Evolutionary conservation across 2,888 invertebrate genomes (phyloP).

Genomic region (Ceramica pisi): DNA sequence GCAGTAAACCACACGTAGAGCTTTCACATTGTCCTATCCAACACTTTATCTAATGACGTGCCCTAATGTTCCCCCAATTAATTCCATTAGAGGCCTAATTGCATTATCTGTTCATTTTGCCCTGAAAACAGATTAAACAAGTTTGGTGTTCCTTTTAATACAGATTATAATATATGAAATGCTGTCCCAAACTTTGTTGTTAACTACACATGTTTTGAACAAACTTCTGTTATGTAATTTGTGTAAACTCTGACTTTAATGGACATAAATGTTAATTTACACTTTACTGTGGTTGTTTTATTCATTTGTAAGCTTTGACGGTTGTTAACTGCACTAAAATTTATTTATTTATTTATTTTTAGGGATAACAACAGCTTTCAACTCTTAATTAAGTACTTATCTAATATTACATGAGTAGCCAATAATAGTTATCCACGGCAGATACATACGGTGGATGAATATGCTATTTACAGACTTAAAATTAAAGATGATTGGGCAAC

Average conservation of each 20-base stretch:
- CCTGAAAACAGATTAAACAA: slow-evolving; percentile 57
- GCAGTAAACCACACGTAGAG: slow-evolving; percentile 5
- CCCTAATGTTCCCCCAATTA: slow-evolving; percentile 63
- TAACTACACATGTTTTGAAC: slow-evolving; percentile 33
- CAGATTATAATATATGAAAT: slow-evolving; percentile 50
- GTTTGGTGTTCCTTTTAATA: slow-evolving; percentile 48
- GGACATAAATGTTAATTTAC: slow-evolving; percentile 47
- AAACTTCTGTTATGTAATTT: slow-evolving; percentile 35
- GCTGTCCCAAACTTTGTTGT: slow-evolving; percentile 48
- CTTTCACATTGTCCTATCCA: slow-evolving; percentile 52
- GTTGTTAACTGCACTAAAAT: slow-evolving; percentile 6
- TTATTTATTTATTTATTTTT: too few species aligned
- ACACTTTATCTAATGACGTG: slow-evolving; percentile 63
- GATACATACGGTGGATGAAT: too few species aligned
- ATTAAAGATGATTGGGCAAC: too few species aligned
- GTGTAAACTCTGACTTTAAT: slow-evolving; percentile 23
- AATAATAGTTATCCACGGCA: too few species aligned
- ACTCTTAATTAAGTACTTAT: too few species aligned
- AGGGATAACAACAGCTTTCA: too few species aligned
- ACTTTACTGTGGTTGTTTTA: slow-evolving; percentile 27
- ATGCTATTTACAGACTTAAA: too few species aligned
- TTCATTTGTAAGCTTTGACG: neutral
- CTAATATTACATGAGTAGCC: too few species aligned
- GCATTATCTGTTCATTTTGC: slow-evolving; percentile 62
- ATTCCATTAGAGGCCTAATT: slow-evolving; percentile 65